phyloP scores from a whole-genome alignment of 2,797 vertebrate species.

The Cossypha caffra region DNA sequence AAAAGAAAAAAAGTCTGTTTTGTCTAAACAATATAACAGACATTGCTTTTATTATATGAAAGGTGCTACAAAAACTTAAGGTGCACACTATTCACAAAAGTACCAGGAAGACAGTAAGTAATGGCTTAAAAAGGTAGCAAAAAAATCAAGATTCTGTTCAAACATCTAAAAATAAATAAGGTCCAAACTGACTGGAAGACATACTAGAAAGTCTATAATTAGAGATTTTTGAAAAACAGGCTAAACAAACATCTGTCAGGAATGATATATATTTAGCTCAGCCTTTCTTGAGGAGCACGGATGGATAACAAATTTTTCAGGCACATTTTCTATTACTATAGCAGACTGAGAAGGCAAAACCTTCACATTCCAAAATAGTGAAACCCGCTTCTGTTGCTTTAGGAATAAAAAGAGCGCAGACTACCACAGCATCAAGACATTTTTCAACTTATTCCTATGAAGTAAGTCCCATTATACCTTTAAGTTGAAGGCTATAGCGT shows the following conservation, averaged over 20 bases:
- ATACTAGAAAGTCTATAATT: background rate
- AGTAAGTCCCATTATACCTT: background rate
- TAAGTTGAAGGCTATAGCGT: background rate
- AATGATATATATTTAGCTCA: background rate
- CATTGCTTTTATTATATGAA: background rate
- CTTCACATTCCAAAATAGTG: background rate
- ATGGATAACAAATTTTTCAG: background rate
- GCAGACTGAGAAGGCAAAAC: background rate
- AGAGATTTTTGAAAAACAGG: conserved; percentile 2
- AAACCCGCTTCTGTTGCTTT: background rate
- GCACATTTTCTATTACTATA: background rate
- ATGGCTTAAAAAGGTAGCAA: background rate
- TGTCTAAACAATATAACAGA: background rate
- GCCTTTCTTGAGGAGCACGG: background rate
- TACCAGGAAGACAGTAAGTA: background rate
- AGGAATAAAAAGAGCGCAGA: background rate
- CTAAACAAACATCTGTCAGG: conserved; percentile 35
- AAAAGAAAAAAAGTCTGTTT: background rate
- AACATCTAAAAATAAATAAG: background rate
- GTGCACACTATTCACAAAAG: background rate
- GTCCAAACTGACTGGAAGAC: background rate
- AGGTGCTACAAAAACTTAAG: background rate
- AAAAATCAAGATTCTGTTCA: background rate
- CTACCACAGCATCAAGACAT: background rate
- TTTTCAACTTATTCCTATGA: background rate